Evolutionary conservation across 2,113 vertebrate species (phyloP), one percentile per base, ranked within the genome.

Genomic region (Hystrix brachyura): DNA sequence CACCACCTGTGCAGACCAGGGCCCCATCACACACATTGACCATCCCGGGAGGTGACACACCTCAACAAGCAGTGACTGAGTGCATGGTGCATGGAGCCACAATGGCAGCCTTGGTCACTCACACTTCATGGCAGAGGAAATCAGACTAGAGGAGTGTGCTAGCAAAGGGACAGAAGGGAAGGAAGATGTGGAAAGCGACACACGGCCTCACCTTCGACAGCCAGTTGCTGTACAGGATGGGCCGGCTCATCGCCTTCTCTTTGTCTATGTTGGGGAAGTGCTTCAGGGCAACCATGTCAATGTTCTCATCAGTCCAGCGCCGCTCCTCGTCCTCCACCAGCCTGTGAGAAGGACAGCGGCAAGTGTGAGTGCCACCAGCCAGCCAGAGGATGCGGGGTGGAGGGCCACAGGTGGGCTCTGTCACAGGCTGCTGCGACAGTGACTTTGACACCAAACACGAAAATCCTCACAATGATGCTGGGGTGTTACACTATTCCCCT

Each of bases 221-320:
- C 99, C 99, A 99, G 99, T 99, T 99, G 98, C 99, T 99, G 98
- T 99, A 99, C 4, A 99, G 98, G 97, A 99, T 99, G 51, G 99
- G 99, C 81, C 99, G 99, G 98, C 98, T 99, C 97, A 99, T 99
- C 65, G 98, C 99, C 88, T 99, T 99, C 83, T 99, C 99, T 88
- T 99, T 99, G 98, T 99, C 99, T 27, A 99, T 99, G 98, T 99
- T 99, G 88, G 99, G 99, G 98, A 99, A 99, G 97, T 99, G 99
- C 95, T 99, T 99, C 95, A 99, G 98, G 46, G 99, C 99, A 7
- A 99, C 99, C 96, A 97, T 99, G 95, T 99, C 99, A 0, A 99
- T 99, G 97, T 99, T 99, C 96, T 99, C 99, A 94, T 99, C 99
- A 0, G 99, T 99, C 99, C 99, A 99, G n/a, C 99, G 99, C 92